phyloP scores from a whole-genome alignment of 2,888 invertebrate genomes.

The Drosophila neotestacea region DNA sequence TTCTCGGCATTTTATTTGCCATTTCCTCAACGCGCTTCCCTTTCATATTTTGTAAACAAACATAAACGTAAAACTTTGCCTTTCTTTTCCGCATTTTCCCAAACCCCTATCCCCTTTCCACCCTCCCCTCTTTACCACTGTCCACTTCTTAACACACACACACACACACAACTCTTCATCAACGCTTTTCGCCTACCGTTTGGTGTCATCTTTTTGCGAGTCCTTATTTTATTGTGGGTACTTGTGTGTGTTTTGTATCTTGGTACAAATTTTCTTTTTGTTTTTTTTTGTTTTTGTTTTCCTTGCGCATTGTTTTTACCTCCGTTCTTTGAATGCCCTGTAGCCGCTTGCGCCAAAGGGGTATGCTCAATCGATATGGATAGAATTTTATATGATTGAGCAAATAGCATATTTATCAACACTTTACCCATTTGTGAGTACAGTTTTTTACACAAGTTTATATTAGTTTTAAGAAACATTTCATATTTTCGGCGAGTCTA shows the following conservation, averaged over 20 bases:
- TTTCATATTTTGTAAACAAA: conserved; percentile 76
- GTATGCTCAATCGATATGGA: not conserved
- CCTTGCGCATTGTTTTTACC: conserved; percentile 21
- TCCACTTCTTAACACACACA: not conserved
- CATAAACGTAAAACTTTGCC: conserved; percentile 67
- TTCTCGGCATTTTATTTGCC: conserved; percentile 66
- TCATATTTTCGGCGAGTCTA: too few species aligned
- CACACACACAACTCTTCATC: conserved; percentile 1
- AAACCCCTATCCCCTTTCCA: not conserved
- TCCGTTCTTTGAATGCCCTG: conserved; percentile 28
- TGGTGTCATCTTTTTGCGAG: conserved; percentile 55
- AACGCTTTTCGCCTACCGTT: conserved; percentile 21
- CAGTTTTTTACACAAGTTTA: too few species aligned
- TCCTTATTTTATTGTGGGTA: conserved; percentile 44
- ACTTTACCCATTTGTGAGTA: too few species aligned
- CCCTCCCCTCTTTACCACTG: too few species aligned
- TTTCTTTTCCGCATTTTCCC: conserved; percentile 40
- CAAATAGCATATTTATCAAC: not conserved
- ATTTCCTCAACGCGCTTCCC: conserved; percentile 58
- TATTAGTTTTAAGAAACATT: too few species aligned
- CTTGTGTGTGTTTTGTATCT: conserved; percentile 8
- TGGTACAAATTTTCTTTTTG: conserved; percentile 28
- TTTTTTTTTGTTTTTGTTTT: conserved; percentile 11
- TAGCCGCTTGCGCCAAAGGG: not conserved
- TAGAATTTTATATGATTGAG: not conserved